Conservation (phyloP, 2,888 invertebrate genomes). For the Nyleta sp. region DNA sequence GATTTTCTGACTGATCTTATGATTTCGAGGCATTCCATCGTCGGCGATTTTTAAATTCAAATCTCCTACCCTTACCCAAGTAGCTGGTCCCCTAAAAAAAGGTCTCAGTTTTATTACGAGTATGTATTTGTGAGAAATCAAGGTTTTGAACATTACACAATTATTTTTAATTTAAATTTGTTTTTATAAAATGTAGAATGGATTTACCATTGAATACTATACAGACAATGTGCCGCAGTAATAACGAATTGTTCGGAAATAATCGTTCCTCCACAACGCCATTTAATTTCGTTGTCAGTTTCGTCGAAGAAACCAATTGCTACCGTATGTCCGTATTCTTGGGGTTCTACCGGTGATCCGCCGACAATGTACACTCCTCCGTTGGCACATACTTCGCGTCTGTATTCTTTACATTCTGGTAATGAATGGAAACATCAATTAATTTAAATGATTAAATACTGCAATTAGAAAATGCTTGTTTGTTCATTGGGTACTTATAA, state of each 20-base stretch:
- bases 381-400: neutral
- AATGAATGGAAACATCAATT: neutral
- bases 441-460: neutral
- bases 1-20: conserved; percentile 75
- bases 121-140: too few relatives aligned
- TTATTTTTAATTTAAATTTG: neutral
- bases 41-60: conserved; percentile 79
- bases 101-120: too few relatives aligned
- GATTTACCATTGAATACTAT: conserved; percentile 46
- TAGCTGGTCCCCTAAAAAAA: conserved; percentile 80
- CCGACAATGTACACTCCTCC: conserved; percentile 74
- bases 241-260: conserved; percentile 86
- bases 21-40: conserved; percentile 77
- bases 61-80: conserved; percentile 82
- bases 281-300: conserved; percentile 74
- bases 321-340: conserved; percentile 78
- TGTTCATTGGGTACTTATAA: too few relatives aligned
- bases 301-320: conserved; percentile 72
- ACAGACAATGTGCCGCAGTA: conserved; percentile 87
- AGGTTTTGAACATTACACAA: neutral
- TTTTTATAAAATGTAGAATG: neutral
- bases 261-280: conserved; percentile 87
- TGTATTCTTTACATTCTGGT: conserved; percentile 11
- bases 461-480: too few relatives aligned
- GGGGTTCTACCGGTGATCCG: conserved; percentile 72